Evolutionary conservation across 2,888 invertebrate genomes (phyloP).

Genomic region (Conomelus anceps): DNA sequence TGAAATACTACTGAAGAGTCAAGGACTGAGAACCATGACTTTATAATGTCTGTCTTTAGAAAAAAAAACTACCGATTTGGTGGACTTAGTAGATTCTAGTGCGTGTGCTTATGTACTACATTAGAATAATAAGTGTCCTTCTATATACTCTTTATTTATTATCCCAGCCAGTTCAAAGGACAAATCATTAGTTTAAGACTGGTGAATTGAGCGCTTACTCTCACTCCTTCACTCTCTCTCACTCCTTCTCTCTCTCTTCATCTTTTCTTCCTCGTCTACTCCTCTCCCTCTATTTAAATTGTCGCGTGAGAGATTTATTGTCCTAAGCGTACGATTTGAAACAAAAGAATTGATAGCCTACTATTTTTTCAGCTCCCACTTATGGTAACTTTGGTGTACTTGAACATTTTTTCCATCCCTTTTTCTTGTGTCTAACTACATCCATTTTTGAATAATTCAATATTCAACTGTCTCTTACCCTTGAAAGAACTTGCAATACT

Average conservation of each 20-base stretch:
- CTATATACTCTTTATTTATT: not conserved
- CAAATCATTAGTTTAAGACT: not conserved
- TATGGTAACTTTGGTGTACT: not conserved
- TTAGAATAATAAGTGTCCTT: not conserved
- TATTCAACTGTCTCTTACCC: not conserved
- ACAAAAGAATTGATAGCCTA: not conserved
- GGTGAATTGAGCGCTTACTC: not conserved
- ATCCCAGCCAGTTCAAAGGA: not conserved
- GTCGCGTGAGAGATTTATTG: not conserved
- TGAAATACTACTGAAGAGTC: not conserved
- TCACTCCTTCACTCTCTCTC: not conserved
- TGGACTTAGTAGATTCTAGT: not conserved
- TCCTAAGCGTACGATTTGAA: not conserved
- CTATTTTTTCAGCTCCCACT: not conserved
- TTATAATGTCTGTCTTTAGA: not conserved
- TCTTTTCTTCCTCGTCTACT: not conserved
- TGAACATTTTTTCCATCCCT: not conserved
- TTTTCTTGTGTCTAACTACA: not conserved
- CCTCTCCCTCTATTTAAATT: too few species aligned
- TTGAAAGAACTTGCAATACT: too few species aligned
- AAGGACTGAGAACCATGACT: not conserved
- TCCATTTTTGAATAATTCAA: too few species aligned
- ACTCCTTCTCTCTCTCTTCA: not conserved
- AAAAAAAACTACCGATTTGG: not conserved
- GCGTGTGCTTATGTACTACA: not conserved